phyloP scores from a whole-genome alignment of 1,140 invertebrate genomes.

The Xylocopa sonorina region DNA sequence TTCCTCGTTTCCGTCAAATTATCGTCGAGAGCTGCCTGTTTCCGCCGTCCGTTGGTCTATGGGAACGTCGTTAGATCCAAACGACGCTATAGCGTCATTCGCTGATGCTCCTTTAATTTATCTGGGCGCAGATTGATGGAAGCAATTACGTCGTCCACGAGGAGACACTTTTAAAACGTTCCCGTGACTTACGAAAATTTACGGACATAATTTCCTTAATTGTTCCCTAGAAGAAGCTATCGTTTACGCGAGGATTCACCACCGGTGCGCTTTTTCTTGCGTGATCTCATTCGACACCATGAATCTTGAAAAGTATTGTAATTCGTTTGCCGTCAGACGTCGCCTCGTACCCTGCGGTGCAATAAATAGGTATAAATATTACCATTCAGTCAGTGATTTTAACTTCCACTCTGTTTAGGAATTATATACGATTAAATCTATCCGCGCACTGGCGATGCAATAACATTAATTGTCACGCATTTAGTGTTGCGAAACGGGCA shows the following conservation, averaged over 20 bases:
- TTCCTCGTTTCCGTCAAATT: no score
- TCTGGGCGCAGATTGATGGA: conserved; percentile 75
- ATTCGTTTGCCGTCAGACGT: conserved; percentile 27
- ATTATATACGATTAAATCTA: not conserved
- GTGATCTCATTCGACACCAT: conserved; percentile 19
- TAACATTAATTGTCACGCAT: conserved; percentile 17
- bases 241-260: conserved; percentile 57
- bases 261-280: conserved; percentile 39
- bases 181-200: conserved; percentile 70
- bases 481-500: not conserved
- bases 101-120: conserved; percentile 73
- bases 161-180: conserved; percentile 72
- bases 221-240: conserved; percentile 73
- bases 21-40: not conserved
- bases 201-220: conserved; percentile 79
- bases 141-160: conserved; percentile 75
- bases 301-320: conserved; percentile 22
- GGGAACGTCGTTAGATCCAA: conserved; percentile 63
- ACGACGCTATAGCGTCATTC: conserved; percentile 23
- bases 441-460: not conserved
- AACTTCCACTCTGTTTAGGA: not conserved
- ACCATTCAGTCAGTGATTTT: no score
- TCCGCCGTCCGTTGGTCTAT: conserved; percentile 31
- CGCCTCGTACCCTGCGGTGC: no score
- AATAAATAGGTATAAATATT: no score